These are phyloP conservation scores for Aphodius sticticus DNA, from an alignment of 2,888 invertebrate species.

Conservation along the genomic window DNA sequence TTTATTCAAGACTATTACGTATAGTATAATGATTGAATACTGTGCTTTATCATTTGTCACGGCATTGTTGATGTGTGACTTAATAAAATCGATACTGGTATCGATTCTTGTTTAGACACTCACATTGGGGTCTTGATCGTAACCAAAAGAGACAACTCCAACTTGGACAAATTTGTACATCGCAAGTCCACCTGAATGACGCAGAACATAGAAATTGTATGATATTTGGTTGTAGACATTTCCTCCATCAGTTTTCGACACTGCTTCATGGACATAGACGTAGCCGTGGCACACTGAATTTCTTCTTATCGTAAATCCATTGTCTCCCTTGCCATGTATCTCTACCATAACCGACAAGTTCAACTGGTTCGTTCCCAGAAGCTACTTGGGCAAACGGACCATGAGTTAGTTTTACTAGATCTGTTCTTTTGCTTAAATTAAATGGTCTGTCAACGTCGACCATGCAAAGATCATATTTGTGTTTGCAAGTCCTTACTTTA, in stretches of 20 bases:
- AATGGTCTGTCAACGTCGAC: background rate
- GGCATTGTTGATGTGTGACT: too few relatives aligned
- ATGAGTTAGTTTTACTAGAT: background rate
- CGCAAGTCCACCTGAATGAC: slow-evolving; percentile 6
- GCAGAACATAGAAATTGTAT: background rate
- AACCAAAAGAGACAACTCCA: slow-evolving; percentile 1
- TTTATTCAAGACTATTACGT: too few relatives aligned
- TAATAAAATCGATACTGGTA: too few relatives aligned
- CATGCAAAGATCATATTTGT: background rate
- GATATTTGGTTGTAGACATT: background rate
- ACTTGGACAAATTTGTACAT: slow-evolving; percentile 9
- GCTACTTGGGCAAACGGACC: background rate
- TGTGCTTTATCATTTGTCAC: too few relatives aligned
- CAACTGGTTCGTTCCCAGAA: background rate
- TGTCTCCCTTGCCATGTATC: background rate
- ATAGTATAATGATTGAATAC: too few relatives aligned
- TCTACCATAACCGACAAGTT: slow-evolving; percentile 12
- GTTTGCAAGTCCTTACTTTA: background rate
- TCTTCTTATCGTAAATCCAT: background rate
- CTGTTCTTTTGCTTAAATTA: background rate
- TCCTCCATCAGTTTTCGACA: background rate
- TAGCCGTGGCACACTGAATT: slow-evolving; percentile 7
- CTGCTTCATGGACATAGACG: background rate
- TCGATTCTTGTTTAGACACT: too few relatives aligned
- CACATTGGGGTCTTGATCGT: too few relatives aligned